phyloP scores from a whole-genome alignment of 1,140 invertebrate genomes.

The Atta texana region DNA sequence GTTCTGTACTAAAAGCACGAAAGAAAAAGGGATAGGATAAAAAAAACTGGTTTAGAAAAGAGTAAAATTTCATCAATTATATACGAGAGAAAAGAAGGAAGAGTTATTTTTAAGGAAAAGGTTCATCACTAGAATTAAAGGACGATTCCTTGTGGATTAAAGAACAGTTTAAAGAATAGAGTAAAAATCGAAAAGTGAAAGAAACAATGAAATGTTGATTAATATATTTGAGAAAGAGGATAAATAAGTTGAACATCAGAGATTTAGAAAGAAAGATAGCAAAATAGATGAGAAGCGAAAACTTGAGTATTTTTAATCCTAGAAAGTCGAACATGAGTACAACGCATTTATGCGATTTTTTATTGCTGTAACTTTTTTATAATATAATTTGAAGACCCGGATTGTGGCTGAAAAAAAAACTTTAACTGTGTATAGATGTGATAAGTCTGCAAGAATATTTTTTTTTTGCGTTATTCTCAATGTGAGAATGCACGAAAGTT shows the following conservation, averaged over 20 bases:
- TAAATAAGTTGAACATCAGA: neutral
- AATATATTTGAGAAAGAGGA: neutral
- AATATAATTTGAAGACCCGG: no score
- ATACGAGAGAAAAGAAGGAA: neutral
- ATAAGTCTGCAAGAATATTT: no score
- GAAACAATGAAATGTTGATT: neutral
- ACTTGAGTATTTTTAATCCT: neutral
- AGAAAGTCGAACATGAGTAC: no score
- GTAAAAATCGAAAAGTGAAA: neutral
- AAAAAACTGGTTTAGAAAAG: conserved; percentile 7
- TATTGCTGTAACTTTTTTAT: no score
- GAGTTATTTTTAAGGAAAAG: neutral
- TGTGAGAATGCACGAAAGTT: no score
- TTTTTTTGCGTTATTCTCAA: no score
- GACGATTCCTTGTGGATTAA: neutral
- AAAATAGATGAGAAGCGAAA: neutral
- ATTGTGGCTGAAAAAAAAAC: no score
- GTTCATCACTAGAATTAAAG: neutral
- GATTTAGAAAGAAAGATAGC: neutral
- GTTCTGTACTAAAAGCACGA: neutral
- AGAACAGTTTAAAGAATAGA: neutral
- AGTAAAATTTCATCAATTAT: conserved; percentile 2
- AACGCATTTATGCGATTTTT: no score
- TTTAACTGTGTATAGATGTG: no score
- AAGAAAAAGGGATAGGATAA: neutral